These are phyloP conservation scores for Lasius fuliginosus DNA, from an alignment of 2,888 invertebrate genomes.

Conservation along the genomic window DNA sequence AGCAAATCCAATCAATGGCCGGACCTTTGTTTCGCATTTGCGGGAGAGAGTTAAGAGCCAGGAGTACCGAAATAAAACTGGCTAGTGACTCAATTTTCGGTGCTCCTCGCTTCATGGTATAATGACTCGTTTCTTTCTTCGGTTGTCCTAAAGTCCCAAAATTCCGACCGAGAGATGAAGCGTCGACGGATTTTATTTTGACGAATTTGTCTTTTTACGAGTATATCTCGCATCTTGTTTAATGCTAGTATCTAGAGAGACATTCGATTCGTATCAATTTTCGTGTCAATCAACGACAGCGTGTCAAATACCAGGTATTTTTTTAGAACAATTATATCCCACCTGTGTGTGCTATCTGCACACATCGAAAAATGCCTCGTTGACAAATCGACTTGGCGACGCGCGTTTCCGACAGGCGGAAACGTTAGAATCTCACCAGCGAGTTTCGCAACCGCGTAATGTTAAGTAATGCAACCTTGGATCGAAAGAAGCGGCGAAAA, in stretches of 20 bases:
- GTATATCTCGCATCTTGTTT: background rate
- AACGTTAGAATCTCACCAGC: background rate
- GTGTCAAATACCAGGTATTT: background rate
- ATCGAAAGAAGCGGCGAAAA: slow-evolving; percentile 40
- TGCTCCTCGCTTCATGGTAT: slow-evolving; percentile 33
- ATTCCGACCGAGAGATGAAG: background rate
- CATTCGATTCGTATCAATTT: background rate
- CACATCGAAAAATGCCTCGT: background rate
- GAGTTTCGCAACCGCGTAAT: background rate
- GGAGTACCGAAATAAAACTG: slow-evolving; percentile 80
- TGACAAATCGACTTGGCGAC: slow-evolving; percentile 12
- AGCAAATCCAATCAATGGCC: slow-evolving; percentile 77
- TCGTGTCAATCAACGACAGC: background rate
- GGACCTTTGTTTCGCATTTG: slow-evolving; percentile 77
- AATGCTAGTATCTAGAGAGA: background rate
- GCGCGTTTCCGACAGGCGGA: background rate
- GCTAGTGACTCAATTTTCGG: slow-evolving; percentile 82
- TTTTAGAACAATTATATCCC: background rate
- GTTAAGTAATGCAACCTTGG: background rate
- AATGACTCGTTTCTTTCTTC: slow-evolving; percentile 46
- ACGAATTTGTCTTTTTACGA: background rate
- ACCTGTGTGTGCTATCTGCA: background rate
- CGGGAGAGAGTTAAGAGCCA: slow-evolving; percentile 73
- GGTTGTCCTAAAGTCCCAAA: slow-evolving; percentile 13
- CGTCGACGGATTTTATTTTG: slow-evolving; percentile 11